Conservation (phyloP, 2,113 vertebrate species). For the Ceuthmochares aereus region DNA sequence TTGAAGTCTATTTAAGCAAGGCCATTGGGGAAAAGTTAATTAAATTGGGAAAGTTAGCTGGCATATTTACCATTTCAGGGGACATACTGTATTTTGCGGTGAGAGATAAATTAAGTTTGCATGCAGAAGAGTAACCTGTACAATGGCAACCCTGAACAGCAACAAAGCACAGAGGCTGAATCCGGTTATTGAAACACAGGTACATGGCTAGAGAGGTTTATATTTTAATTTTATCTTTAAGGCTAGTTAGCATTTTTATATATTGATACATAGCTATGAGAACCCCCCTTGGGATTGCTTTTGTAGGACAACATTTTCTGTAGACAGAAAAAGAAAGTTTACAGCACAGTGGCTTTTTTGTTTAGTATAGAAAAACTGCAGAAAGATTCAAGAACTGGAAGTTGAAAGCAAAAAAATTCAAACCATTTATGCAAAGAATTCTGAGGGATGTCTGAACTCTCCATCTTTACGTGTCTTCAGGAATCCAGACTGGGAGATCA, state of each 20-base stretch:
- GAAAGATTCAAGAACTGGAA: not conserved
- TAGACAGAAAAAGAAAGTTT: not conserved
- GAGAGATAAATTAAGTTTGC: not conserved
- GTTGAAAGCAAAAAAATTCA: not conserved
- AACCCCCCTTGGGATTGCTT: not conserved
- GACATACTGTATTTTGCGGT: not conserved
- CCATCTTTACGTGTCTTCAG: not conserved
- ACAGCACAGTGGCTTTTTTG: not conserved
- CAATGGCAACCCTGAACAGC: not conserved
- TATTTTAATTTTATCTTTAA: not conserved
- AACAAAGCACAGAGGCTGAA: not conserved
- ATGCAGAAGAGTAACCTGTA: not conserved
- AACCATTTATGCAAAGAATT: rapidly evolving
- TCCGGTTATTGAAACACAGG: not conserved
- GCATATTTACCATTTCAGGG: slow-evolving; percentile 27
- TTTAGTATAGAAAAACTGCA: not conserved
- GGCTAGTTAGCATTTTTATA: not conserved
- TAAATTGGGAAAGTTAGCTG: slow-evolving; percentile 11
- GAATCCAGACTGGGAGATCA: not conserved
- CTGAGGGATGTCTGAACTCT: not conserved
- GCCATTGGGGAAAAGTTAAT: slow-evolving; percentile 37
- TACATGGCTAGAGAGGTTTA: not conserved
- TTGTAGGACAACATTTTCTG: not conserved
- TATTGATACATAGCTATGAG: not conserved
- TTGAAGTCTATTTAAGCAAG: slow-evolving; percentile 51